Conservation (phyloP, 2,113 vertebrate genomes). For the Tringa solitaria region DNA sequence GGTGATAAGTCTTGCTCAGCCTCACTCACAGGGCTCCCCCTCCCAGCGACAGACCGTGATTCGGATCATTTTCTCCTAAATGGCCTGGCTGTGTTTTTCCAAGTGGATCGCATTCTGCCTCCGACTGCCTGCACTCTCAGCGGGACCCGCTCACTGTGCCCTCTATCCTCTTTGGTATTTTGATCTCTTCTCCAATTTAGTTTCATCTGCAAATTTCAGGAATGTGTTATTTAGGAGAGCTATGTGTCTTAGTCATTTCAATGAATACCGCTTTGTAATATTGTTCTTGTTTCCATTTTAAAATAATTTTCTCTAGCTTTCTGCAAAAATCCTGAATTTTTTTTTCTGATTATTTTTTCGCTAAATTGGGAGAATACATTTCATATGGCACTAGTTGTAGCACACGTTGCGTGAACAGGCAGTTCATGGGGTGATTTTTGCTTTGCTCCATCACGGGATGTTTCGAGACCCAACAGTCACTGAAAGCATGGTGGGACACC, state of each 20-base stretch:
- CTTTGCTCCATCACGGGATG: background rate
- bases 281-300: background rate
- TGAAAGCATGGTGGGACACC: background rate
- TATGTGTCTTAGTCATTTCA: background rate
- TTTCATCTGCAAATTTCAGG: background rate
- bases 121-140: background rate
- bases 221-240: background rate
- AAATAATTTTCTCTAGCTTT: background rate
- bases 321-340: background rate
- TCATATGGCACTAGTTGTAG: background rate
- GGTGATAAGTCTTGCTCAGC: background rate
- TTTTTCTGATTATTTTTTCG: background rate
- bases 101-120: background rate
- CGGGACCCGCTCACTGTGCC: background rate
- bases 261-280: accelerated
- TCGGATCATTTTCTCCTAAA: background rate
- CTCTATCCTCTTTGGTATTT: background rate
- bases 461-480: background rate
- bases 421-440: background rate
- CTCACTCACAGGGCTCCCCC: background rate
- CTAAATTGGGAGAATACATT: background rate
- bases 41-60: background rate
- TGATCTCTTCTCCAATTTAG: background rate
- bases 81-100: background rate
- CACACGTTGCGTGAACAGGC: background rate